Percentiles rank a stretch among this genome's conserved stretches.
Evolutionary conservation across 2,888 invertebrate genomes (phyloP).

Genomic region (Halictus ligatus): DNA sequence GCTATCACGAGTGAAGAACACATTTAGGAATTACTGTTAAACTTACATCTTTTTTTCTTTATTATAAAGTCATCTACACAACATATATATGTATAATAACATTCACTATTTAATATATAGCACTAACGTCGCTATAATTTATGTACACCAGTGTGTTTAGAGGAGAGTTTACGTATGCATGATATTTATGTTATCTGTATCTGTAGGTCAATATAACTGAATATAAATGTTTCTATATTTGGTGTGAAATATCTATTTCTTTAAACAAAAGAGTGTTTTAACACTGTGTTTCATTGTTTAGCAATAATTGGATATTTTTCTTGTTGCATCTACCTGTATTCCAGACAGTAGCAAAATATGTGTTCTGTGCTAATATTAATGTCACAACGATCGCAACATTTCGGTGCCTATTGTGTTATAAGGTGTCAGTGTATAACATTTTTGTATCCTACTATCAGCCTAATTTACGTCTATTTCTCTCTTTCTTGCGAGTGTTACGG

Average conservation of each 20-base stretch:
- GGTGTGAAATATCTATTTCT: neutral
- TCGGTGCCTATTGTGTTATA: neutral
- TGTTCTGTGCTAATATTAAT: neutral
- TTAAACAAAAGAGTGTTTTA: neutral
- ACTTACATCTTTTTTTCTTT: too few relatives aligned
- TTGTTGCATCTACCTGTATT: neutral
- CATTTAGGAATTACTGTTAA: too few relatives aligned
- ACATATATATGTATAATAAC: too few relatives aligned
- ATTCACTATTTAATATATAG: too few relatives aligned
- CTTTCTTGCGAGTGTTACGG: too few relatives aligned
- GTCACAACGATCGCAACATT: neutral
- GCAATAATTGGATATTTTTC: neutral
- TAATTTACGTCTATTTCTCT: neutral
- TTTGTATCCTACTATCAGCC: neutral
- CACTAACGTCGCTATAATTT: neutral
- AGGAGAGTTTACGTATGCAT: neutral
- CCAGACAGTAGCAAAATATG: neutral
- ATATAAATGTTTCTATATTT: neutral
- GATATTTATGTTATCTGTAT: neutral
- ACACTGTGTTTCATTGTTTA: neutral
- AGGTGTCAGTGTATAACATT: neutral
- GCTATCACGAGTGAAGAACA: too few relatives aligned
- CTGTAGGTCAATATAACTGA: neutral
- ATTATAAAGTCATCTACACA: neutral
- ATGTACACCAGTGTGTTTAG: neutral